Base-by-base conservation (phyloP, 1,140 invertebrate genomes). In the Dendrolimus punctatus region DNA sequence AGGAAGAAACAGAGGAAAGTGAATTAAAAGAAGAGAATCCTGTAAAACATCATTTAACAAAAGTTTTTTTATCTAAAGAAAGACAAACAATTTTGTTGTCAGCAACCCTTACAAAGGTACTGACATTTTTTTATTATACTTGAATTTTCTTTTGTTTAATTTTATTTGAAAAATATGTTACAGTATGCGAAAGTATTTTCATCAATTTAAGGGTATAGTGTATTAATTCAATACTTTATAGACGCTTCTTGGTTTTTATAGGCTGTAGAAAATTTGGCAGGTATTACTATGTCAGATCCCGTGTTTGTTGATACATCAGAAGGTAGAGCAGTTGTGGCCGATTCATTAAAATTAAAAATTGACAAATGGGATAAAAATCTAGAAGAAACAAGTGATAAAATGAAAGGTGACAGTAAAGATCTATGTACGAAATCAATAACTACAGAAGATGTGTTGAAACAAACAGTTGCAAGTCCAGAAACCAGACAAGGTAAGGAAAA, bases 61-160 rank as follows among this genome's bases (percentile, higher is more conserved):
- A 85, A 64, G 65, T 87, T 39, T 80, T 88, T 58, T 38, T 80
- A 7, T 79, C 78, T 40, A 76, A 66, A 64, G 87, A 84, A 56
- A 88, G 93, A 59, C 96, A 99, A 86, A 97, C 96, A 6, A 91
- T 99, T 72, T 87, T 99, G 42, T 88, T 99, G 43, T 99, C 98
- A 4, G 98, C 98, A 6, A 99, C 98, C 0, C 89, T 99, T 70
- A 96, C 96, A 0, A 89, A 90, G 75, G 86, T 85, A 67, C 23
- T 23, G 23, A 23, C 23, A 3, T 23, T 23, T 23, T 23, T 23
- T 23, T 23, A 23, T 23, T 23, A 3, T 23, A 2, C 23, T 23
- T 23, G 23, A 23, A 23, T 23, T 2, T n/a, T n/a, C n/a, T n/a
- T n/a, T n/a, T n/a, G n/a, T 23, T 23, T 23, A 23, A 23, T 23